Percentiles rank a stretch among this genome's conserved stretches.
phyloP scores from a whole-genome alignment of 2,797 vertebrate species.

The Mareca strepera region DNA sequence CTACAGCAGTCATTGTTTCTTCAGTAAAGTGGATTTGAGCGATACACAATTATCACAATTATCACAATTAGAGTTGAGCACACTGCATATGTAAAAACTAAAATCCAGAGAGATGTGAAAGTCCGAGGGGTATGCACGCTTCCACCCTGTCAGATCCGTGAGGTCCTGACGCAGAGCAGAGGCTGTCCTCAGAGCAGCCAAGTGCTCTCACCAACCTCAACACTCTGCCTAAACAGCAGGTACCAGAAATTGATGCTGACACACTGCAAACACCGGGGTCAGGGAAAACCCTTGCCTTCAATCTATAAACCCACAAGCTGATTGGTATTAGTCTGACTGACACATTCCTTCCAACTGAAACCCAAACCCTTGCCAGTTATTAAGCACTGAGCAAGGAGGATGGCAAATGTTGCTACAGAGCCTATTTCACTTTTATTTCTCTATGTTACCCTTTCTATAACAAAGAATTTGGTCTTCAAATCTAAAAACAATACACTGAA shows the following conservation, averaged over 20 bases:
- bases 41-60: not conserved
- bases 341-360: not conserved
- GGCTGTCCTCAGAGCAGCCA: not conserved
- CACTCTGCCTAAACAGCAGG: not conserved
- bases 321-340: not conserved
- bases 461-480: not conserved
- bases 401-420: not conserved
- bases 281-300: not conserved
- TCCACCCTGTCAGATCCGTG: not conserved
- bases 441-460: not conserved
- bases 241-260: not conserved
- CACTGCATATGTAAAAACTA: not conserved
- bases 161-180: not conserved
- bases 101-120: not conserved
- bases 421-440: not conserved
- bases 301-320: not conserved
- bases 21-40: not conserved
- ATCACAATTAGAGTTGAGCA: not conserved
- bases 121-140: too few species aligned
- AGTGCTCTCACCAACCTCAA: not conserved
- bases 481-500: not conserved
- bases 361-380: not conserved
- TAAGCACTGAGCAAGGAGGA: not conserved
- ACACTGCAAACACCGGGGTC: too few species aligned
- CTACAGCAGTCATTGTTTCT: not conserved